Evolutionary conservation across 2,797 vertebrate species (phyloP).

Genomic region (Ispidina picta): DNA sequence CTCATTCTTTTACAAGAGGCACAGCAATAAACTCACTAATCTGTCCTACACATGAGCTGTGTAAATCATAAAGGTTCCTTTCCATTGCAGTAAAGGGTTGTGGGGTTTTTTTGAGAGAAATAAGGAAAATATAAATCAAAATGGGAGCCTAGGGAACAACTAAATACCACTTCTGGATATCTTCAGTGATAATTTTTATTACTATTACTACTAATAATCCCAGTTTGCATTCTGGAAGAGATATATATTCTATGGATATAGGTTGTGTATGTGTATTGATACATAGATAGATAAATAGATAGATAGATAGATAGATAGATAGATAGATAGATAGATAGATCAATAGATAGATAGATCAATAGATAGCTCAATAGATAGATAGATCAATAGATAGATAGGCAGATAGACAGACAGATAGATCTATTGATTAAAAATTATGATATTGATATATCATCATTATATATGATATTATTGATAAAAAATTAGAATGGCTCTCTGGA

Average conservation of each 20-base stretch:
- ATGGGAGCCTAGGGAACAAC: background rate
- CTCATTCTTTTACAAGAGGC: background rate
- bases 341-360: too few species aligned
- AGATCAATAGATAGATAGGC: too few species aligned
- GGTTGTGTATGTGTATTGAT: background rate
- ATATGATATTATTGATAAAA: background rate
- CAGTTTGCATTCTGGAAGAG: background rate
- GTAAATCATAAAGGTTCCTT: background rate
- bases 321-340: too few species aligned
- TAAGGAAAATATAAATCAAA: conserved; percentile 19
- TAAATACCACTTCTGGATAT: background rate
- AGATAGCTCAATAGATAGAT: too few species aligned
- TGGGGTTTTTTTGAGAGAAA: background rate
- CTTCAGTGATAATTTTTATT: conserved; percentile 19
- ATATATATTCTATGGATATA: background rate
- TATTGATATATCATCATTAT: too few species aligned
- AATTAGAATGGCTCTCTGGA: background rate
- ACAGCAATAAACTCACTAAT: conserved; percentile 3
- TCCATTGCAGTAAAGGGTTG: background rate
- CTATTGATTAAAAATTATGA: too few species aligned
- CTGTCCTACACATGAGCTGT: background rate
- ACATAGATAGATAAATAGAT: background rate
- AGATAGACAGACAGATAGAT: too few species aligned
- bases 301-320: too few species aligned
- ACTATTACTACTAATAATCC: background rate